Evolutionary conservation across 2,113 vertebrate genomes (phyloP).

Genomic region (Anolis carolinensis): DNA sequence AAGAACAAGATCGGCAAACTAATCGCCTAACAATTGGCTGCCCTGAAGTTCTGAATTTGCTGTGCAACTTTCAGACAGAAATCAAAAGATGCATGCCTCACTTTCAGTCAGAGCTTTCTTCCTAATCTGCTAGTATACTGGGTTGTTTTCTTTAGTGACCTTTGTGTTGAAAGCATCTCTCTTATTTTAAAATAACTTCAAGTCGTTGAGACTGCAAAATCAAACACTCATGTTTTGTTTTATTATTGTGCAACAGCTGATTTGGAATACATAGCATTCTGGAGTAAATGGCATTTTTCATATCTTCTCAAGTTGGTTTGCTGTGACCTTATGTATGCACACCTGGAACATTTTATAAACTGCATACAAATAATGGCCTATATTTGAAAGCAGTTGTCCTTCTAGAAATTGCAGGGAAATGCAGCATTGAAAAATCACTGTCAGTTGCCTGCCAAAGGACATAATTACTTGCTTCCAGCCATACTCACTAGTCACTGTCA

Average conservation of each 20-base stretch:
- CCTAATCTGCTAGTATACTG: too few relatives aligned
- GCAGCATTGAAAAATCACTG: constrained; percentile 15
- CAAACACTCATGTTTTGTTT: background rate
- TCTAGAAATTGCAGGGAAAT: background rate
- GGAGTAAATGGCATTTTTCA: background rate
- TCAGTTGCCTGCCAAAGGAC: background rate
- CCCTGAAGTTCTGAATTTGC: background rate
- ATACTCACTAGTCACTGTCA: constrained; percentile 39
- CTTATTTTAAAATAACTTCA: background rate
- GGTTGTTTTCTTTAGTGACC: background rate
- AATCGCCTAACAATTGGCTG: background rate
- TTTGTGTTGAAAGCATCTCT: background rate
- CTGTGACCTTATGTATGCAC: background rate
- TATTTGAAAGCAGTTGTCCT: too few relatives aligned
- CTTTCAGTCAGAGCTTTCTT: background rate
- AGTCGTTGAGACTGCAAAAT: background rate
- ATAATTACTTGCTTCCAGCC: constrained; percentile 27
- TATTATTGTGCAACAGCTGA: background rate
- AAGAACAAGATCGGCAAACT: background rate
- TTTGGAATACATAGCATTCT: background rate
- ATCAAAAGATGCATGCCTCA: background rate
- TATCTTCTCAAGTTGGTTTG: background rate
- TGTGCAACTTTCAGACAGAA: background rate
- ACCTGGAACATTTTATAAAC: background rate
- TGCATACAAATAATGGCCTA: too few relatives aligned